phyloP scores from a whole-genome alignment of 2,113 vertebrate genomes.

The Mormyrus iriodes region DNA sequence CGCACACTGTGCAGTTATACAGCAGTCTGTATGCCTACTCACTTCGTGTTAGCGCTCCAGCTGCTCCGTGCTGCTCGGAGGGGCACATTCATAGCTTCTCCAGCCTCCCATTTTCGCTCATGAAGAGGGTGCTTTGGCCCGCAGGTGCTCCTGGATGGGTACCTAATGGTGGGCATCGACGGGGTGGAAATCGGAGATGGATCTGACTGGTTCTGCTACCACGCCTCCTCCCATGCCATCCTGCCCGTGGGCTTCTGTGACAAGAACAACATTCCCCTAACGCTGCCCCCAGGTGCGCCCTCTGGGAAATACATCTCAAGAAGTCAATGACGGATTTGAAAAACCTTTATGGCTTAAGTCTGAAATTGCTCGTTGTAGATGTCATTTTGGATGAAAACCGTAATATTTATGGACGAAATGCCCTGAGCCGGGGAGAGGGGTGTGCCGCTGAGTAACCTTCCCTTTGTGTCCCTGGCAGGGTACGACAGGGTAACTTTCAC shows the following conservation, averaged over 20 bases:
- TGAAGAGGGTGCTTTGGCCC: not conserved
- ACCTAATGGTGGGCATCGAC: constrained; percentile 91
- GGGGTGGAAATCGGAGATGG: constrained; percentile 62
- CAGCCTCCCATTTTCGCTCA: not conserved
- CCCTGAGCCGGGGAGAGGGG: too few species aligned
- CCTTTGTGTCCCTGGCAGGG: constrained; percentile 51
- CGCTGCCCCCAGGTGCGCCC: constrained; percentile 70
- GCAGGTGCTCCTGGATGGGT: constrained; percentile 84
- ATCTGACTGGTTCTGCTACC: constrained; percentile 90
- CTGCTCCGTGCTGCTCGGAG: not conserved
- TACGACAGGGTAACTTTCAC: constrained; percentile 67
- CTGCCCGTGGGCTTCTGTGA: constrained; percentile 81
- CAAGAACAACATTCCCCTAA: constrained; percentile 76
- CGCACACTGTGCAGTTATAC: not conserved
- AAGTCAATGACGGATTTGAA: not conserved
- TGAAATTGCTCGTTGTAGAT: not conserved
- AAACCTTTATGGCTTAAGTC: not conserved
- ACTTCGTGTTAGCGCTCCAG: not conserved
- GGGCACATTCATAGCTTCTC: too few species aligned
- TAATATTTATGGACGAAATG: too few species aligned
- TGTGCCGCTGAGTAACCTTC: not conserved
- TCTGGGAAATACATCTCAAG: not conserved
- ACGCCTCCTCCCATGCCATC: constrained; percentile 83
- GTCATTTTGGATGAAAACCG: not conserved
- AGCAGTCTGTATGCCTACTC: not conserved